Conservation (phyloP, 2,797 vertebrate genomes). For the Hyperoplus lanceolatus region DNA sequence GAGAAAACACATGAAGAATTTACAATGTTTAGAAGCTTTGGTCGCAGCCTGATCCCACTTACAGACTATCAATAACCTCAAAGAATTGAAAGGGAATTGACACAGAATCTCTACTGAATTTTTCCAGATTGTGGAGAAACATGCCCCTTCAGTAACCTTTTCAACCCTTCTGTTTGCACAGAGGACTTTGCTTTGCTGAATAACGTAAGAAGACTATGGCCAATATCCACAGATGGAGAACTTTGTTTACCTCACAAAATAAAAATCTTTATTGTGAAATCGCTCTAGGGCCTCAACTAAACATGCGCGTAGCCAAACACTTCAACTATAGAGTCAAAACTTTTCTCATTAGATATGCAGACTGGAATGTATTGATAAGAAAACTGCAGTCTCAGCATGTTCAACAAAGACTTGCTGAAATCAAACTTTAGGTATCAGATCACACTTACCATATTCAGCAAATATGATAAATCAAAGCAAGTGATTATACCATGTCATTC, state of each 20-base stretch:
- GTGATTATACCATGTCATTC: constrained; percentile 17
- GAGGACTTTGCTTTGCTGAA: constrained; percentile 12
- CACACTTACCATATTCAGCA: constrained; percentile 33
- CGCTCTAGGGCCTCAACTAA: constrained; percentile 49
- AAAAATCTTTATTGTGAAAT: constrained; percentile 4
- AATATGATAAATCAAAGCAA: constrained; percentile 14
- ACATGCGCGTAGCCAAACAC: constrained; percentile 28
- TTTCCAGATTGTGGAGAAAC: constrained; percentile 21
- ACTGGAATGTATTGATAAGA: constrained; percentile 47
- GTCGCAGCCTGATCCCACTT: neutral
- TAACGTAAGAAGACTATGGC: constrained; percentile 5
- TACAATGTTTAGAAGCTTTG: neutral
- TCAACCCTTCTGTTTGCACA: constrained; percentile 28
- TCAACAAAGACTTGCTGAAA: constrained; percentile 32
- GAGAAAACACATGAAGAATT: neutral
- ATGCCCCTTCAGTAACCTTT: constrained; percentile 7
- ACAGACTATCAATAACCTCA: too few species aligned
- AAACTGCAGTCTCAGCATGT: constrained; percentile 48
- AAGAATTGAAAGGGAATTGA: too few species aligned
- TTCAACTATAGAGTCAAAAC: constrained; percentile 24
- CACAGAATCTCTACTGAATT: neutral
- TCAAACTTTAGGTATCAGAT: constrained; percentile 37
- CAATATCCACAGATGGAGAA: neutral
- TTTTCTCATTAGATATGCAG: constrained; percentile 48
- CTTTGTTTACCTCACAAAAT: constrained; percentile 9